phyloP scores from a whole-genome alignment of 2,888 invertebrate genomes.

The Epirrhoe alternata region DNA sequence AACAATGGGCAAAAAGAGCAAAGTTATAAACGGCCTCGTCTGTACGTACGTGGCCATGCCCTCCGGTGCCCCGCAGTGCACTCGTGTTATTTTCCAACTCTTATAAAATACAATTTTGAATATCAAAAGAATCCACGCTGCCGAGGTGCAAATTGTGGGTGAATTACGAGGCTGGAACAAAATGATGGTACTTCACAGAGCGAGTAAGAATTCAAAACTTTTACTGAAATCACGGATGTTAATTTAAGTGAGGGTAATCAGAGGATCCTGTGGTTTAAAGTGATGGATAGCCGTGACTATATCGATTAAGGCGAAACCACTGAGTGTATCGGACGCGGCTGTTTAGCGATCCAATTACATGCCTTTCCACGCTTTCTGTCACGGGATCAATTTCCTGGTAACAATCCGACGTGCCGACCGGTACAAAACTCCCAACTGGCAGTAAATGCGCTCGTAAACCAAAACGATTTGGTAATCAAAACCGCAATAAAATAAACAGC shows the following conservation, averaged over 20 bases:
- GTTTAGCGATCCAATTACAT: conserved; percentile 72
- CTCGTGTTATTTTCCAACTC: conserved; percentile 56
- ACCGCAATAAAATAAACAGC: conserved; percentile 37
- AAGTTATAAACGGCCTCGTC: conserved; percentile 64
- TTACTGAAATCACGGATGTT: conserved; percentile 5
- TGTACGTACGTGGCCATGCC: conserved; percentile 55
- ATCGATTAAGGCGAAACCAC: conserved; percentile 43
- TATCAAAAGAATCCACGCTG: conserved; percentile 51
- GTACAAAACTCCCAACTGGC: conserved; percentile 49
- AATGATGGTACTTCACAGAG: conserved; percentile 20
- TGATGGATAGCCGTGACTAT: conserved; percentile 47
- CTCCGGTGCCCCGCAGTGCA: conserved; percentile 59
- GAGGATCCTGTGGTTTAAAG: conserved; percentile 14
- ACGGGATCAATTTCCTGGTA: conserved; percentile 64
- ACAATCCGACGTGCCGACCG: conserved; percentile 51
- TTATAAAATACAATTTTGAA: conserved; percentile 59
- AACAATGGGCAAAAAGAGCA: conserved; percentile 82
- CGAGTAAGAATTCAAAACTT: conserved; percentile 2
- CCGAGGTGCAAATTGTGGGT: conserved; percentile 45
- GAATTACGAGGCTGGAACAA: conserved; percentile 41
- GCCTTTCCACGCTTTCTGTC: conserved; percentile 67
- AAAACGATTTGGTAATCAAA: conserved; percentile 57
- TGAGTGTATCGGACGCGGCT: conserved; percentile 55
- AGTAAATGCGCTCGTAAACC: conserved; percentile 49
- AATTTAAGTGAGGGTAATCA: conserved; percentile 18